Base-by-base conservation (phyloP, 1,140 invertebrate genomes). In the Lucilia cuprina region DNA sequence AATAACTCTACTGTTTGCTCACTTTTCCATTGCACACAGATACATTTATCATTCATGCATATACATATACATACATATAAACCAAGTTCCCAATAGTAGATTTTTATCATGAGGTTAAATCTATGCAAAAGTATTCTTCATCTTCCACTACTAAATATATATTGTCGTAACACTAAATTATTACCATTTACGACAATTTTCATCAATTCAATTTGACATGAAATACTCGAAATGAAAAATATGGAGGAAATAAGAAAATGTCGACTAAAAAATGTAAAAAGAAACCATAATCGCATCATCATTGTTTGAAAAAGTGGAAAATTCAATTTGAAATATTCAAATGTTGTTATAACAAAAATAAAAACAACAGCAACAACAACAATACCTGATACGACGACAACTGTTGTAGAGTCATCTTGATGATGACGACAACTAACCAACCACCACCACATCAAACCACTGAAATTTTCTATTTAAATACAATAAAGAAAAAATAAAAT, bases 291-390 rank as follows among this genome's bases (percentile, higher is more conserved):
- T 70, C 65, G 65, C 65, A 70, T 70, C 65, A 70, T 25, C 65
- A 70, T 70, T 70, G 65, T 70, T 70, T 70, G 65, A n/a, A 70
- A 70, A 70, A 70, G n/a, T 70, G 65, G 65, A 70, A 70, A 70
- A 70, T 70, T 70, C 65, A 70, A 70, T 70, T 70, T 70, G 65
- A 70, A 70, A 60, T 60, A 60, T 70, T 70, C 65, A 70, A 70
- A 70, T 60, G 55, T n/a, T 60, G 55, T 60, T 60, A 60, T n/a
- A 60, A n/a, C n/a, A 17, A 60, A 5, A 14, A 41, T 14, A 55
- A n/a, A 14, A 70, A 9, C 60, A 70, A 70, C 60, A 7, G 9
- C 65, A 25, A 70, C 55, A 0, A 1, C 0, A 14, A n/a, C n/a
- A n/a, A n/a, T n/a, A n/a, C n/a, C n/a, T n/a, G n/a, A n/a, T 2